phyloP scores from a whole-genome alignment of 2,888 invertebrate genomes.

The Mythimna impura region DNA sequence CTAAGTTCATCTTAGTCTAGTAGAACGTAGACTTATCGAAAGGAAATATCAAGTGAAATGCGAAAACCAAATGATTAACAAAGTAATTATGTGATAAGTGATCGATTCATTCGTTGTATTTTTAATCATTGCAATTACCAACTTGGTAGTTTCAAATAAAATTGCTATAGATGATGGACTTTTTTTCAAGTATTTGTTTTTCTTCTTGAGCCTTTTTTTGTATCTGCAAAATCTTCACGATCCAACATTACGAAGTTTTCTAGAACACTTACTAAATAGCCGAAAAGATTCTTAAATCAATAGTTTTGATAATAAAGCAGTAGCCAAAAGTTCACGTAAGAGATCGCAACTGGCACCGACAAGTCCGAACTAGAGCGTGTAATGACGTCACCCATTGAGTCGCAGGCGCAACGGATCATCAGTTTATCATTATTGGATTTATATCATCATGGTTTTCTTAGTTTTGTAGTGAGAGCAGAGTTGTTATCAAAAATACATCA shows the following conservation, averaged over 20 bases:
- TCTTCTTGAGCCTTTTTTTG: not conserved
- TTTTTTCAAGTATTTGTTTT: too few species aligned
- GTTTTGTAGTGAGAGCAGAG: conserved; percentile 8
- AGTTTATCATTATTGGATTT: conserved; percentile 64
- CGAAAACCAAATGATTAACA: conserved; percentile 31
- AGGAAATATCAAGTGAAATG: conserved; percentile 22
- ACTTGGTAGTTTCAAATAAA: not conserved
- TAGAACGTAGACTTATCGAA: not conserved
- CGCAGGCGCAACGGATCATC: conserved; percentile 64
- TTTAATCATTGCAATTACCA: not conserved
- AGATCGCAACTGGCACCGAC: conserved; percentile 63
- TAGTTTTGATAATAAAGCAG: conserved; percentile 49
- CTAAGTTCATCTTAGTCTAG: not conserved
- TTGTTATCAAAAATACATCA: conserved; percentile 1
- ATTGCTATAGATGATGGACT: too few species aligned
- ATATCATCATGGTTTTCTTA: conserved; percentile 39
- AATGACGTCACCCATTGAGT: conserved; percentile 67
- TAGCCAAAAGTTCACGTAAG: conserved; percentile 55
- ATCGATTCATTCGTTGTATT: conserved; percentile 1
- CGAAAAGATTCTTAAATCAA: conserved; percentile 25
- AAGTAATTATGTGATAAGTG: conserved; percentile 13
- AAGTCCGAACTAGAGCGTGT: conserved; percentile 67
- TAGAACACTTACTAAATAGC: not conserved
- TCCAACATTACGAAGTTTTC: not conserved
- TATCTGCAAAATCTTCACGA: too few species aligned